Evolutionary conservation across 2,113 vertebrate genomes (phyloP).

Genomic region (Pungitius pungitius): DNA sequence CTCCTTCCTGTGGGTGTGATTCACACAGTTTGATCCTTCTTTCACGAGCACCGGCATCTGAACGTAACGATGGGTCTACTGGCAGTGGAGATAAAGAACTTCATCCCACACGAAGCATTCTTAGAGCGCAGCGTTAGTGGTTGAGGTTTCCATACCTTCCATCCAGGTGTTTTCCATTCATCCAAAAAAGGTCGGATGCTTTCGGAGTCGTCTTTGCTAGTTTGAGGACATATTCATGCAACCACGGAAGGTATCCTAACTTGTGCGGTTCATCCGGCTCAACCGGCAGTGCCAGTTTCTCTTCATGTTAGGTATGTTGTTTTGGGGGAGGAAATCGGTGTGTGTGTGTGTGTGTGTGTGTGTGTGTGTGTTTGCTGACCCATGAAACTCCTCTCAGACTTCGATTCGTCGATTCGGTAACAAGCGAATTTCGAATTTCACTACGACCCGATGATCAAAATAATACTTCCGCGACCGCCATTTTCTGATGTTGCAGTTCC

Average conservation of each 20-base stretch:
- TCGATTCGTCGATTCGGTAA: not conserved
- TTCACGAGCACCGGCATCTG: conserved; percentile 6
- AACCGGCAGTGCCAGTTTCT: not conserved
- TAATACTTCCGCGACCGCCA: not conserved
- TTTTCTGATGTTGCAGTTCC: not conserved
- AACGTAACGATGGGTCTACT: not conserved
- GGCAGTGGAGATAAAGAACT: not conserved
- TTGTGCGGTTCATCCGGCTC: not conserved
- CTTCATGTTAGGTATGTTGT: not conserved
- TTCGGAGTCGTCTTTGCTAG: not conserved
- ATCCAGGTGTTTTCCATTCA: not conserved
- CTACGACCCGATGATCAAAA: not conserved
- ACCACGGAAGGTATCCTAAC: not conserved
- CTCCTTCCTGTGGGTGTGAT: not conserved
- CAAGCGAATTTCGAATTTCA: not conserved
- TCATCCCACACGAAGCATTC: conserved; percentile 12
- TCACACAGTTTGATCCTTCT: conserved; percentile 1
- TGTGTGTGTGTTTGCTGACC: not conserved
- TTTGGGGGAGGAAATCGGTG: not conserved
- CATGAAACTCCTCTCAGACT: not conserved
- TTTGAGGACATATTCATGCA: not conserved
- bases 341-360: too few relatives aligned
- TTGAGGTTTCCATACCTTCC: conserved; percentile 7
- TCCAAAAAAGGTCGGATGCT: not conserved
- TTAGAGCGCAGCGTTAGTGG: not conserved